Conservation (phyloP, 2,888 invertebrate genomes). For the Julus scandinavius region DNA sequence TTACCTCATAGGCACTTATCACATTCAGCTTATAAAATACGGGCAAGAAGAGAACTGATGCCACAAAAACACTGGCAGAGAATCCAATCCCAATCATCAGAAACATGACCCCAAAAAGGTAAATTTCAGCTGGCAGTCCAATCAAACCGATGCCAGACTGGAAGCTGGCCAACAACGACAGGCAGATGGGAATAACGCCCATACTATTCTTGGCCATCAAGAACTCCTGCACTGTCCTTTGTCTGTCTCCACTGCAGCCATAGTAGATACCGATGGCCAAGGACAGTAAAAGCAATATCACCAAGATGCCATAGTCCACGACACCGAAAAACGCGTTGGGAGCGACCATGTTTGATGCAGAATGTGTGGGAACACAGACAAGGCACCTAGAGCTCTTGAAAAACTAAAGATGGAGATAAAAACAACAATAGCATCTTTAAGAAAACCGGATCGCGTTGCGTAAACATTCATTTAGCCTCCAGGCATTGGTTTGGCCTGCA, state of each 20-base stretch:
- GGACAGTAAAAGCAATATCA: constrained; percentile 80
- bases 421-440: neutral
- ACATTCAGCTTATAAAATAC: constrained; percentile 85
- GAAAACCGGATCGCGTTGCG: neutral
- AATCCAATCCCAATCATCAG: constrained; percentile 53
- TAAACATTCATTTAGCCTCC: neutral
- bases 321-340: constrained; percentile 68
- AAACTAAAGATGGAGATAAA: neutral
- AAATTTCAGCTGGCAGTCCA: constrained; percentile 93
- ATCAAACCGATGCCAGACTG: constrained; percentile 90
- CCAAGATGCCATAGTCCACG: constrained; percentile 79
- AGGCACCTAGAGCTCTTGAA: neutral
- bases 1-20: constrained; percentile 87
- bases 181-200: constrained; percentile 87
- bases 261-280: constrained; percentile 87
- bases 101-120: constrained; percentile 74
- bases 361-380: neutral
- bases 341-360: neutral
- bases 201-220: constrained; percentile 83
- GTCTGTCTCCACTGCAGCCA: constrained; percentile 72
- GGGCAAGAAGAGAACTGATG: constrained; percentile 83
- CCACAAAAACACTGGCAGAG: constrained; percentile 53
- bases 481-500: neutral
- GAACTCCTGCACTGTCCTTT: constrained; percentile 79
- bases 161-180: constrained; percentile 90